phyloP scores from a whole-genome alignment of 1,140 invertebrate genomes.

The Limonius californicus region DNA sequence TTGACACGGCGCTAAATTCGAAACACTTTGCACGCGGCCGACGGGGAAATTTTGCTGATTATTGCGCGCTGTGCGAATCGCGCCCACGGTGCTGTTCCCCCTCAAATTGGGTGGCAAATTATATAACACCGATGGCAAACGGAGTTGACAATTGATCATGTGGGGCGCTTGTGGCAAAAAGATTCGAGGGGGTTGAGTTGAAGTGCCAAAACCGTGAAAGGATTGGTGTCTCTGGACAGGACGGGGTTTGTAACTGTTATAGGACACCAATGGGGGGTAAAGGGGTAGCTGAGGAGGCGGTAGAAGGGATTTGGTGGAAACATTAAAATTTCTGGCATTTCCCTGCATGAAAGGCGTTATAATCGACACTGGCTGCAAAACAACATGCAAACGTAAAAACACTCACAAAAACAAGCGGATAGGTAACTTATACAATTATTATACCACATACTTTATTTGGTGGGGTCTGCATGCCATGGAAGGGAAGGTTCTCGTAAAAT shows the following conservation, averaged over 20 bases:
- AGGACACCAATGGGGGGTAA: neutral
- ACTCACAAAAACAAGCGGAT: conserved; percentile 20
- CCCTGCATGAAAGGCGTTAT: conserved; percentile 44
- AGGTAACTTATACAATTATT: neutral
- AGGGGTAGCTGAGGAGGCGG: neutral
- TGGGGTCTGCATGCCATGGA: conserved; percentile 85
- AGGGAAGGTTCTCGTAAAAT: conserved; percentile 90
- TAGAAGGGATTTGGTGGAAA: conserved; percentile 10
- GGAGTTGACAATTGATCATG: neutral
- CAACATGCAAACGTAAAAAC: conserved; percentile 39
- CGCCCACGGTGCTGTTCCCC: neutral
- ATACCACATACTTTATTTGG: conserved; percentile 75
- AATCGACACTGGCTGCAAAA: conserved; percentile 46
- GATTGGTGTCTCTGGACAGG: conserved; percentile 42
- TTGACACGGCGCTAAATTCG: neutral
- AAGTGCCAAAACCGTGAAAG: conserved; percentile 40
- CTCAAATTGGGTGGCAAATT: neutral
- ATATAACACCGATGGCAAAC: neutral
- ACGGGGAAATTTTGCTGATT: neutral
- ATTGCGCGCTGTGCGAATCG: neutral
- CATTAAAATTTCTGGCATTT: conserved; percentile 22
- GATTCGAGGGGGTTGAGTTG: neutral
- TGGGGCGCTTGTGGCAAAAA: neutral
- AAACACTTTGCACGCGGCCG: neutral
- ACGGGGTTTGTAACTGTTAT: conserved; percentile 7